Evolutionary conservation across 2,888 invertebrate species (phyloP), one percentile per base, ranked within the genome.

Genomic region (Thalpophila matura): DNA sequence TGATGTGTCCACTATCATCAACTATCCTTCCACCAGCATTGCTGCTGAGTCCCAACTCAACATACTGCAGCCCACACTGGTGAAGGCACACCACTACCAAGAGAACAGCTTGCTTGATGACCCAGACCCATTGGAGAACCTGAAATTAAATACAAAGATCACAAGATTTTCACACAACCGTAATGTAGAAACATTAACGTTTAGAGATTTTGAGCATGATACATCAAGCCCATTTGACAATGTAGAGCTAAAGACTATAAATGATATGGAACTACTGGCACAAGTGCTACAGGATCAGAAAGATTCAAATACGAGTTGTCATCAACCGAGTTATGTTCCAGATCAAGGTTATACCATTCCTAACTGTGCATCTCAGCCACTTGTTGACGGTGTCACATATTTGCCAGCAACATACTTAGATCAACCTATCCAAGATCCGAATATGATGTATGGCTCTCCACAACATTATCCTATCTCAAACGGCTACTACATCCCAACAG

Each of bases 211-310:
- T 94, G 99, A 99, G 90, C 97, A 97, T 86, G 98, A 98, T 86
- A 98, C 97, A 49, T 98, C 98, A 54, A 98, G 98, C 88, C 99
- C 99, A 0, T 99, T 99, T 92, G 99, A 99, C 93, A 98, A 98
- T 92, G 97, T 98, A 91, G 98, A 98, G 92, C 90, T 99, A 53
- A 98, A 98, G 91, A 98, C 98, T 38, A 97, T 99, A 62, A 98
- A 99, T 92, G 98, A 99, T 86, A 96, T 98, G 96, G 98, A 98
- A 90, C 97, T 98, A 86, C 92, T 99, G 71, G 98, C 98, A 12
- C 97, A 98, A 90, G 98, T 98, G 43, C 87, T 97, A 66, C 93
- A 94, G 72, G 90, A 86, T 79, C 89, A 96, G 86, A 85, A 86
- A 58, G 89, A 90, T 4, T 88, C 91, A 0, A 59, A 82, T 14